phyloP scores from a whole-genome alignment of 2,797 vertebrate genomes.

The Nannoperca australis region DNA sequence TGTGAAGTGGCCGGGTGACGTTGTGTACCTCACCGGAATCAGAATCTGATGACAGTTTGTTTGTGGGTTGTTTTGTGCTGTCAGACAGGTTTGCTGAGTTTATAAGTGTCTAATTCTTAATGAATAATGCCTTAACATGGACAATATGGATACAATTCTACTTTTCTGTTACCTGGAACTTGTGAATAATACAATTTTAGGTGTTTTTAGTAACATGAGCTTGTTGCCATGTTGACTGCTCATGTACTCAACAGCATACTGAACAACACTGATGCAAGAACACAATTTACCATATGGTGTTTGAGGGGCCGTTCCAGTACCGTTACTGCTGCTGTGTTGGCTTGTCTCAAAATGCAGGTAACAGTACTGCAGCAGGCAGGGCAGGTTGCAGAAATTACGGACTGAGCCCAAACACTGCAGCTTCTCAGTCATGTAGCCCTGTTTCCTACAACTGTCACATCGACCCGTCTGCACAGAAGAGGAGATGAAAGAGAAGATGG shows the following conservation, averaged over 20 bases:
- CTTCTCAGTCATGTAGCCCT: constrained; percentile 93
- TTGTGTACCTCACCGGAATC: neutral
- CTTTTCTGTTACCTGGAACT: neutral
- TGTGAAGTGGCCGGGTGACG: neutral
- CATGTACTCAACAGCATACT: neutral
- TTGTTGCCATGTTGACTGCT: neutral
- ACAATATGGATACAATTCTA: too few species aligned
- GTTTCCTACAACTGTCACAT: constrained; percentile 94
- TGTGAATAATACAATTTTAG: neutral
- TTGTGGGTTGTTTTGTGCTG: neutral
- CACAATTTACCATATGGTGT: constrained; percentile 65
- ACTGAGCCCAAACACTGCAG: constrained; percentile 94
- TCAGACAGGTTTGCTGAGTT: neutral
- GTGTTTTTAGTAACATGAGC: neutral
- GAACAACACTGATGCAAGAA: neutral
- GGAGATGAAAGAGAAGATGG: neutral
- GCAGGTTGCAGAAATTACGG: constrained; percentile 95
- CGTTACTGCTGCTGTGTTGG: constrained; percentile 75
- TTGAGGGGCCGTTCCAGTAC: constrained; percentile 67
- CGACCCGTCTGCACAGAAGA: constrained; percentile 90
- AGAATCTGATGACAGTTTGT: neutral
- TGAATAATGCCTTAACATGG: neutral
- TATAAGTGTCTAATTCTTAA: neutral
- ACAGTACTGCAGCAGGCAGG: constrained; percentile 94
- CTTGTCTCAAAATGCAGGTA: constrained; percentile 82